phyloP scores from a whole-genome alignment of 2,888 invertebrate species.

The Euclidia mi region DNA sequence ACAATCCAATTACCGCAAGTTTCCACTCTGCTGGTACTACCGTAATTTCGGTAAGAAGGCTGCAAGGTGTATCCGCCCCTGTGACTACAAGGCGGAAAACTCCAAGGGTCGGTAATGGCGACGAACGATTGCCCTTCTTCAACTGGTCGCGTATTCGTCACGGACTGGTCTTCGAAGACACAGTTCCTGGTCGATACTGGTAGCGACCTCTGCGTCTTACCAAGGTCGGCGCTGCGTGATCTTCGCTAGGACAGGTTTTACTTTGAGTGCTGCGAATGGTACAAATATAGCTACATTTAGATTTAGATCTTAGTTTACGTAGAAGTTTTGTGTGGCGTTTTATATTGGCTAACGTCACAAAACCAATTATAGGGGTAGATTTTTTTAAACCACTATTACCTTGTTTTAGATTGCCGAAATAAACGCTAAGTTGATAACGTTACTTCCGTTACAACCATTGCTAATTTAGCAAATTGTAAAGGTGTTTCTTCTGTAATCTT shows the following conservation, averaged over 20 bases:
- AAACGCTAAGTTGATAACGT: slow-evolving; percentile 2
- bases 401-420: slow-evolving; percentile 4
- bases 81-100: slow-evolving; percentile 20
- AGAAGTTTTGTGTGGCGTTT: slow-evolving; percentile 13
- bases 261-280: slow-evolving; percentile 16
- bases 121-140: slow-evolving; percentile 13
- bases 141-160: slow-evolving; percentile 21
- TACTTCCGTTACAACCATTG: background rate
- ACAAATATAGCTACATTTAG: slow-evolving; percentile 1
- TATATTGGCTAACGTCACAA: slow-evolving; percentile 12
- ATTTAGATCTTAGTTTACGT: slow-evolving; percentile 13
- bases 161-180: too few relatives aligned
- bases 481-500: too few relatives aligned
- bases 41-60: slow-evolving; percentile 12
- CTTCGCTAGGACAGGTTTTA: slow-evolving; percentile 8
- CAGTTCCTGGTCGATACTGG: too few relatives aligned
- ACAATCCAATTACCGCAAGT: slow-evolving; percentile 12
- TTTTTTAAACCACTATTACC: slow-evolving; percentile 7
- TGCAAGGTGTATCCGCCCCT: too few relatives aligned
- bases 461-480: too few relatives aligned
- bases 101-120: slow-evolving; percentile 19
- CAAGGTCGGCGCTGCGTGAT: slow-evolving; percentile 7
- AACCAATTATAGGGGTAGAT: slow-evolving; percentile 19
- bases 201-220: slow-evolving; percentile 19
- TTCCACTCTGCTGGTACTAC: slow-evolving; percentile 22